A percentile compares a stretch with the other conserved stretches of the same genome.
phyloP scores from a whole-genome alignment of 2,113 vertebrate species.

The Psilopogon haemacephalus region DNA sequence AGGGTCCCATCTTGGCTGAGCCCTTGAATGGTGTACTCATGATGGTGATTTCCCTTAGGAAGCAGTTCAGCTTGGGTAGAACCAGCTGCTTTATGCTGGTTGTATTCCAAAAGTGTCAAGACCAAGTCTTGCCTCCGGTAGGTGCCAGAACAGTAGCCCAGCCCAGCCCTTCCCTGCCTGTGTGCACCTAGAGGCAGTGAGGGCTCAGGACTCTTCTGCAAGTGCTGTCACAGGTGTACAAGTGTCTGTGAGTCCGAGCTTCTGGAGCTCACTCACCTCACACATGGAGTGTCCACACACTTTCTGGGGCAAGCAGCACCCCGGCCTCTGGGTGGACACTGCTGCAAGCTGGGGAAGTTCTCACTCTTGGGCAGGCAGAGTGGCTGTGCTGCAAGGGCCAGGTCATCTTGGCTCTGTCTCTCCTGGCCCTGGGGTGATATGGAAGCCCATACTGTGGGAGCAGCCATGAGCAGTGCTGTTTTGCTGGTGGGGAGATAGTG shows the following conservation, averaged over 20 bases:
- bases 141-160: not conserved
- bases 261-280: not conserved
- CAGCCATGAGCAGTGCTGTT: not conserved
- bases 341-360: not conserved
- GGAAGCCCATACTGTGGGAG: not conserved
- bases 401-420: not conserved
- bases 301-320: not conserved
- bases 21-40: not conserved
- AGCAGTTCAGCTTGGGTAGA: not conserved
- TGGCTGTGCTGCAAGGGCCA: not conserved
- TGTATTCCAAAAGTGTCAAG: not conserved
- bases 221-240: not conserved
- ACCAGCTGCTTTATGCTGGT: not conserved
- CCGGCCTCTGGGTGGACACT: not conserved
- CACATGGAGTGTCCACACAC: accelerated
- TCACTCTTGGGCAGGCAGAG: not conserved
- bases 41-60: not conserved
- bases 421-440: not conserved
- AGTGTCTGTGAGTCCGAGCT: not conserved
- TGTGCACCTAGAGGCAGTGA: not conserved
- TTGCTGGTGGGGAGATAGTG: not conserved
- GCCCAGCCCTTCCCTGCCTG: not conserved
- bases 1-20: not conserved
- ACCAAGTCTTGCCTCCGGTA: not conserved
- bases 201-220: not conserved